Conservation (phyloP, 2,113 vertebrate species). For the Ellobius talpinus region DNA sequence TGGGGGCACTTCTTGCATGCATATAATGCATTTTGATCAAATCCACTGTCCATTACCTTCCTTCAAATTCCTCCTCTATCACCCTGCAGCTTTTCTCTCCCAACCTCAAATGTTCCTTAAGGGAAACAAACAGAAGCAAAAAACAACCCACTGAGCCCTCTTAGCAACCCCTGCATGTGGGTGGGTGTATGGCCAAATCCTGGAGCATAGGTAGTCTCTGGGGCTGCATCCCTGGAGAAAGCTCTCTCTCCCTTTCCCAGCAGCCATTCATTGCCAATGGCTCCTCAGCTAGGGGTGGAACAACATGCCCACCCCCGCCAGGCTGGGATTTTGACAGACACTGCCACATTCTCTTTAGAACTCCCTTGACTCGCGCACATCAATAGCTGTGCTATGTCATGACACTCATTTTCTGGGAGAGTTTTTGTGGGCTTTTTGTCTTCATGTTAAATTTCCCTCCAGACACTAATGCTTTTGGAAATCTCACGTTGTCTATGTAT, state of each 20-base stretch:
- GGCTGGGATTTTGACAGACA: not conserved
- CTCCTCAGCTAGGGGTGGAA: not conserved
- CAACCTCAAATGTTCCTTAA: not conserved
- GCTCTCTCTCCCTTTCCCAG: not conserved
- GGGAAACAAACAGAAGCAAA: not conserved
- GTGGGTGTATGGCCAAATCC: not conserved
- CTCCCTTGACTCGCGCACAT: not conserved
- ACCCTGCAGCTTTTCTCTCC: not conserved
- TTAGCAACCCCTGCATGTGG: not conserved
- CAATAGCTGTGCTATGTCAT: not conserved
- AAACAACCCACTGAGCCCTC: not conserved
- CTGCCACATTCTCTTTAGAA: not conserved
- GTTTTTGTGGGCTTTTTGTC: not conserved
- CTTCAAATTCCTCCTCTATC: not conserved
- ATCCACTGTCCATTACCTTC: too few relatives aligned
- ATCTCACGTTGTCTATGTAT: not conserved
- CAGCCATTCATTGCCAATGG: not conserved
- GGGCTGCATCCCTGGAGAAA: not conserved
- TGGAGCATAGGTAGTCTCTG: too few relatives aligned
- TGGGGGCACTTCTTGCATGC: too few relatives aligned
- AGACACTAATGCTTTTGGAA: not conserved
- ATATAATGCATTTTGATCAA: too few relatives aligned
- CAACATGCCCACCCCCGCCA: too few relatives aligned
- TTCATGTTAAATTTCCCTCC: not conserved
- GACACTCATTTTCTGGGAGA: not conserved